Percentiles rank a stretch among this genome's conserved stretches.
Evolutionary conservation across 2,888 invertebrate genomes (phyloP).

Genomic region (Acanthopleura granulata): DNA sequence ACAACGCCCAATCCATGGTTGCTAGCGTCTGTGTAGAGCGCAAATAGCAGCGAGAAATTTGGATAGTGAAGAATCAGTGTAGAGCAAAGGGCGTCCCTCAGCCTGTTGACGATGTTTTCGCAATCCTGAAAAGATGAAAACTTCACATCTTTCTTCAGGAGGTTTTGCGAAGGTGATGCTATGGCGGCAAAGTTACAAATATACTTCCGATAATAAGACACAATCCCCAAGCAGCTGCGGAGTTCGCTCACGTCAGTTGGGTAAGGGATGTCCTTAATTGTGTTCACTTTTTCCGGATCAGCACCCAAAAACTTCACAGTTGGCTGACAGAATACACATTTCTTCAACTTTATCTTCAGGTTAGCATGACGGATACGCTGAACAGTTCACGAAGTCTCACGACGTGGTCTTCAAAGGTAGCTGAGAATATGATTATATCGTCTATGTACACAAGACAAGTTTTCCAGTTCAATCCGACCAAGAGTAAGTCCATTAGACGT

Average conservation of each 20-base stretch:
- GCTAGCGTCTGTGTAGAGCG: background rate
- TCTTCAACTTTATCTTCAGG: background rate
- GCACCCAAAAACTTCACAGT: too few relatives aligned
- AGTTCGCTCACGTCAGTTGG: background rate
- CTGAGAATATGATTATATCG: constrained; percentile 13
- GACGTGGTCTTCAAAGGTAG: background rate
- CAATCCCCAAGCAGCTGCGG: background rate
- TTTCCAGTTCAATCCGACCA: background rate
- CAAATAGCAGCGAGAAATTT: background rate
- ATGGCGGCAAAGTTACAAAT: background rate
- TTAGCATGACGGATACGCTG: background rate
- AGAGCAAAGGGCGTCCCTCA: background rate
- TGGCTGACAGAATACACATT: too few relatives aligned
- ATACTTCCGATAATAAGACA: background rate
- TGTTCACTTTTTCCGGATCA: background rate
- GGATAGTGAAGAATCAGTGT: background rate
- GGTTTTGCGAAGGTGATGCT: background rate
- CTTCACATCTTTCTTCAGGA: background rate
- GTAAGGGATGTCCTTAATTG: background rate
- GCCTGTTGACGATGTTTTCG: background rate
- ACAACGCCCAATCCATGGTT: background rate
- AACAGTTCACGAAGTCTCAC: background rate
- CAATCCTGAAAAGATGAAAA: background rate
- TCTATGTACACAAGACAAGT: constrained; percentile 9
- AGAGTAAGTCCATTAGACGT: background rate